Conservation (phyloP, 2,113 vertebrate species). For the Carlito syrichta region DNA sequence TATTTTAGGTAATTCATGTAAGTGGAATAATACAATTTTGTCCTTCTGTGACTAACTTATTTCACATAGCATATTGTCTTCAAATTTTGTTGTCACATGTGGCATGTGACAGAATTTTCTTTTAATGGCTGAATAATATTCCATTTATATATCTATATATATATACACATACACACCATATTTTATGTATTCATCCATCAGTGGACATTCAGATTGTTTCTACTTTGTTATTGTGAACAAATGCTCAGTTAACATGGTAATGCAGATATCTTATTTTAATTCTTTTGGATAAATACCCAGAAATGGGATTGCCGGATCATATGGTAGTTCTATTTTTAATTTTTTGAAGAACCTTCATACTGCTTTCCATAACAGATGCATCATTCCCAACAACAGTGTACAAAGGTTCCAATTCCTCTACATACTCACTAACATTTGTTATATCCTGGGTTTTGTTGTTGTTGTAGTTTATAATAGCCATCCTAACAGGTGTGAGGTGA, state of each 20-base stretch:
- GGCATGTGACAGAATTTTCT: neutral
- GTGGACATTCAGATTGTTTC: neutral
- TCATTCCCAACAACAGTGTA: neutral
- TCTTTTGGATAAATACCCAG: neutral
- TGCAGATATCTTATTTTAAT: neutral
- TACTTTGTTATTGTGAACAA: neutral
- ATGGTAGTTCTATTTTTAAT: neutral
- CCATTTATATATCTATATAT: too few relatives aligned
- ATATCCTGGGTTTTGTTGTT: neutral
- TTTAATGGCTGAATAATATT: neutral
- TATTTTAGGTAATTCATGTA: neutral
- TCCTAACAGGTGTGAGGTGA: neutral
- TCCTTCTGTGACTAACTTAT: neutral
- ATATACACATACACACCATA: too few relatives aligned
- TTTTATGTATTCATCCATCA: neutral
- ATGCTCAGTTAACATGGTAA: neutral
- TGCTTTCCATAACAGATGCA: neutral
- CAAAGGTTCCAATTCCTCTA: neutral
- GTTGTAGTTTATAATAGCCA: neutral
- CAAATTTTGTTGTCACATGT: neutral
- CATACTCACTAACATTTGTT: neutral
- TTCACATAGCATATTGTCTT: neutral
- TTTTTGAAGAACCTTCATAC: neutral
- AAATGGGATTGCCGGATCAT: neutral
- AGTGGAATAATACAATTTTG: neutral